These are phyloP conservation scores for Verasper variegatus DNA, from an alignment of 2,113 vertebrate genomes.

Conservation along the genomic window DNA sequence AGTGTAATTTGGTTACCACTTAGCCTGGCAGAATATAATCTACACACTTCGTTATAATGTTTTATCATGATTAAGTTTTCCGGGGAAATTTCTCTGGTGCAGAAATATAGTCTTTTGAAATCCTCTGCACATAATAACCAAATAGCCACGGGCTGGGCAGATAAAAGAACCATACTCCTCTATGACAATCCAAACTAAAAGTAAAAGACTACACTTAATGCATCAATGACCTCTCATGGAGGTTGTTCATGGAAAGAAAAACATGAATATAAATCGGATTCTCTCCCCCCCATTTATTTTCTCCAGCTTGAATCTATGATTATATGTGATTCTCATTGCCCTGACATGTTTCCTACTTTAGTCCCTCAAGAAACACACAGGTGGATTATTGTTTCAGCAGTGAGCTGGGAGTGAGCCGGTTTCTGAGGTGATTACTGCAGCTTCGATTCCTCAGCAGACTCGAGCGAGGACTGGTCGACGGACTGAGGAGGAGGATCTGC, in stretches of 20 bases:
- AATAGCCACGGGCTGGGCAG: background rate
- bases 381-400: no score
- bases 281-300: no score
- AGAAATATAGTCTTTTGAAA: background rate
- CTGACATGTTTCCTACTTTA: no score
- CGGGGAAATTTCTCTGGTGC: background rate
- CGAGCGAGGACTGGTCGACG: constrained; percentile 17
- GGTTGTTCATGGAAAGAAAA: no score
- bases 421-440: constrained; percentile 33
- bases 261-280: no score
- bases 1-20: no score
- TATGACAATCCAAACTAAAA: background rate
- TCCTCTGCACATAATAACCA: background rate
- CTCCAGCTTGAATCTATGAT: no score
- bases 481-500: constrained; percentile 33
- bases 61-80: background rate
- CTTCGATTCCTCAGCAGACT: constrained; percentile 39
- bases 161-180: background rate
- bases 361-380: no score
- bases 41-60: no score
- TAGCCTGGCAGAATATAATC: no score
- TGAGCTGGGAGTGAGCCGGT: constrained; percentile 11
- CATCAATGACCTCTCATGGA: background rate
- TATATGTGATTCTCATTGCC: no score
- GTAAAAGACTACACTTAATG: no score